Evolutionary conservation across 2,113 vertebrate species (phyloP).

Genomic region (Aythya baeri): DNA sequence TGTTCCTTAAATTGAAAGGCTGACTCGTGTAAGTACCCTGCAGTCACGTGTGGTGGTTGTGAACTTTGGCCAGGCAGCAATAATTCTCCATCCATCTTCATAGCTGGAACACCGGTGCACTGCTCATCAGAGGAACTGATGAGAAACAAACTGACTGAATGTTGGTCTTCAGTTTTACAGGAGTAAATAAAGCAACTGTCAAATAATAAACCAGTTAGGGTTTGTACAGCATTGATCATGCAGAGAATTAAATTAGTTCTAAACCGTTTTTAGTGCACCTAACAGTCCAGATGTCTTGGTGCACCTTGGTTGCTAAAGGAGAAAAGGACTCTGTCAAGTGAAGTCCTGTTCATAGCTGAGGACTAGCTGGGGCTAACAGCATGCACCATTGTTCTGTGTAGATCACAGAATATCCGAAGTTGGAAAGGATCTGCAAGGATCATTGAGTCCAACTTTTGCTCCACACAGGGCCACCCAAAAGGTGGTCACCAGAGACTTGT

Average conservation of each 20-base stretch:
- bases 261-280: not conserved
- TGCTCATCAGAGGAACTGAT: not conserved
- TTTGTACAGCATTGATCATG: not conserved
- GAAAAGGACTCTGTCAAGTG: not conserved
- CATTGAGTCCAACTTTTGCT: too few species aligned
- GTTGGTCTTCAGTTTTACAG: not conserved
- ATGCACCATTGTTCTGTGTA: not conserved
- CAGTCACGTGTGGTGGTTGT: fast-evolving
- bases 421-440: too few species aligned
- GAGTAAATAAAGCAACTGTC: not conserved
- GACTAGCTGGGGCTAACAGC: not conserved
- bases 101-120: not conserved
- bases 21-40: not conserved
- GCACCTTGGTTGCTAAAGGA: not conserved
- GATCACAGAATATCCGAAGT: too few species aligned
- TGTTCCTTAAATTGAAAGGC: not conserved
- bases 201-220: not conserved
- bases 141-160: not conserved
- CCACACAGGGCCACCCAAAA: too few species aligned
- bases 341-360: not conserved
- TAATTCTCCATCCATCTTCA: not conserved
- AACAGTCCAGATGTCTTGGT: not conserved
- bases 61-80: not conserved
- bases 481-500: too few species aligned
- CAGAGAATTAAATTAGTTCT: not conserved